Percentiles rank a stretch among this genome's conserved stretches.
phyloP scores from a whole-genome alignment of 2,113 vertebrate genomes.

The Trematocara nigrifrons region DNA sequence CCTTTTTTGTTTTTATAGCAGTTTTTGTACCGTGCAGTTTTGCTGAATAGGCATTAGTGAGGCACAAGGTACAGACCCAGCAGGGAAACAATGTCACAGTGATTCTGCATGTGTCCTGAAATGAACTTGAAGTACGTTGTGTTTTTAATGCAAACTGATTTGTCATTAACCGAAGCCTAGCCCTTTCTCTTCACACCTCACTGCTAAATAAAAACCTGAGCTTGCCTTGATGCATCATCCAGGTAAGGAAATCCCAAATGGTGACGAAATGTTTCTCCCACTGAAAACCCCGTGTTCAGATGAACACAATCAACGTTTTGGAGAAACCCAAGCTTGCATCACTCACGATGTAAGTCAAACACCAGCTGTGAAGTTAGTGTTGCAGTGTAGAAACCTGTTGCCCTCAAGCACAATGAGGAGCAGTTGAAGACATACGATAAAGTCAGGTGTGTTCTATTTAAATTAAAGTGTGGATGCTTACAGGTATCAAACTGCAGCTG shows the following conservation, averaged over 20 bases:
- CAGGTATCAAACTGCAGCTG: background rate
- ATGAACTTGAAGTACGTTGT: background rate
- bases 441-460: background rate
- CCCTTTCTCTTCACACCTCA: background rate
- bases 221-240: background rate
- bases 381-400: background rate
- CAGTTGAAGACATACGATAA: background rate
- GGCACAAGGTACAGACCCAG: background rate
- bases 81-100: background rate
- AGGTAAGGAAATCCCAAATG: background rate
- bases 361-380: background rate
- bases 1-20: background rate
- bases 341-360: background rate
- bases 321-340: background rate
- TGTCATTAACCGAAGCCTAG: background rate
- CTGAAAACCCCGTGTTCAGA: background rate
- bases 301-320: background rate
- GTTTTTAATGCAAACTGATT: background rate
- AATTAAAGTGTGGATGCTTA: background rate
- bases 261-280: background rate
- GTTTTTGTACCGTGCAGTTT: background rate
- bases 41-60: background rate
- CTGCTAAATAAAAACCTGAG: rapidly evolving
- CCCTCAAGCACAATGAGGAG: background rate
- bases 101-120: background rate